Evolutionary conservation across 35 echinoderm and acorn worm species (phyloP).

Genomic region (Amphiura filiformis): DNA sequence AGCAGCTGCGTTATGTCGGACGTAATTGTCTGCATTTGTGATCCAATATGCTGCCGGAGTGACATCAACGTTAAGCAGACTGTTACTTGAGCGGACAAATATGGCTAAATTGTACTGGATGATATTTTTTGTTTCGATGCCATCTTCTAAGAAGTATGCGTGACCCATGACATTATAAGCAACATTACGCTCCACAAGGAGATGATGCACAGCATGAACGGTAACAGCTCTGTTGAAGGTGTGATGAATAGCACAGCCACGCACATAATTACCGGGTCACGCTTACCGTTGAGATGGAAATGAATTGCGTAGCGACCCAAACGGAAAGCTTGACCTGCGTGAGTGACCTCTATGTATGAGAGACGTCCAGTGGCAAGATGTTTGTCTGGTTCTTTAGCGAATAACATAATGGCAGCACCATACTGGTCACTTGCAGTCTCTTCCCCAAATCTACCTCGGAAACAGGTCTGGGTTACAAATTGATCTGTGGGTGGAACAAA

Average conservation of each 20-base stretch:
- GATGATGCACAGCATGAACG: conserved; percentile 58
- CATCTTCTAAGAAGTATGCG: conserved; percentile 76
- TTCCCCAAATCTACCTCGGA: conserved; percentile 77
- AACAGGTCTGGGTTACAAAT: conserved; percentile 78
- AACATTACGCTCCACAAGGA: conserved; percentile 78
- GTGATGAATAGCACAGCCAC: conserved; percentile 65
- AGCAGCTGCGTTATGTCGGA: conserved; percentile 74
- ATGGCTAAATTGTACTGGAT: conserved; percentile 83
- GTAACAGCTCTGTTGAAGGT: conserved; percentile 77
- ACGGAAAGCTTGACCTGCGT: conserved; percentile 82
- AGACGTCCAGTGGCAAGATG: conserved; percentile 52
- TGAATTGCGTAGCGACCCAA: conserved; percentile 85
- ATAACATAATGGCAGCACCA: conserved; percentile 75
- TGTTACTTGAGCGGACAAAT: conserved; percentile 66
- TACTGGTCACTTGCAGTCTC: conserved; percentile 52
- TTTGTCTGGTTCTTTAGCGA: conserved; percentile 45
- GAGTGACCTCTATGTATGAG: conserved; percentile 69
- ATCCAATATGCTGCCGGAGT: conserved; percentile 78
- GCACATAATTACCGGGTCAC: conserved; percentile 66
- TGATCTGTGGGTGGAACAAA: conserved; percentile 43
- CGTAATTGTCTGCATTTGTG: conserved; percentile 70
- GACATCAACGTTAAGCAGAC: conserved; percentile 72
- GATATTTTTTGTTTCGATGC: conserved; percentile 74
- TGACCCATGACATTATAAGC: conserved; percentile 81
- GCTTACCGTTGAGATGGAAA: conserved; percentile 75